Evolutionary conservation across 2,113 vertebrate genomes (phyloP), one percentile per base, ranked within the genome.

Genomic region (Megaleporinus macrocephalus): DNA sequence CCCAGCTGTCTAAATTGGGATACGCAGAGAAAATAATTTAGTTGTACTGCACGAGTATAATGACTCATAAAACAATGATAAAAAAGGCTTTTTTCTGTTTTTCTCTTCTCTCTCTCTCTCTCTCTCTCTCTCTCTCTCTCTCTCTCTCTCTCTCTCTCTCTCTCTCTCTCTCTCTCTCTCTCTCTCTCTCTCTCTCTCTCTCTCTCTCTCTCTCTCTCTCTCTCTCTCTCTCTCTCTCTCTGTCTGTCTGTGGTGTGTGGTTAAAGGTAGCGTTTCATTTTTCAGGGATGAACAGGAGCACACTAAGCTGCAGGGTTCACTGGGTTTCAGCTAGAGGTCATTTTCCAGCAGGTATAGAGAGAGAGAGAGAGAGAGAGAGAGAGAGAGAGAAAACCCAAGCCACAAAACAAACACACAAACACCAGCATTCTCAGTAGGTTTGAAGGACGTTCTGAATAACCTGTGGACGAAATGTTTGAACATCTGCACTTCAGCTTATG

Each of bases 401-500:
- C 27, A 33, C 72, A 75, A 72, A 78, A 27, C 29, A 62, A 79
- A 59, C 51, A 36, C 41, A 44, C 62, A 33, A 44, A 22, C 36
- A 71, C 10, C 55, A 75, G 20, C 73, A 14, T 15, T 73, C 24
- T 44, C 57, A 44, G 18, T 14, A 61, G 82, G 29, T n/a, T 79
- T 79, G 53, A 29, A 65, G 68, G 79, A 82, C 66, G 44, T 29
- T 26, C 22, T 72, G 53, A 26, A 68, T 33, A 75, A 76, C 53
- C 36, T 30, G 18, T 30, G 29, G 55, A 41, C 14, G 20, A 18
- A 36, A 15, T 76, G 83, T 84, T 82, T 82, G 66, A 82, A 84
- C 76, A 87, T 84, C 76, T 79, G 76, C 72, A 81, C 59, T 78
- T 81, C 55, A 69, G n/a, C 65, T 26, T 15, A 73, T 78, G 69